Evolutionary conservation across 30 jellyfish, hydroid and myxozoan genomes (phyloP).

Genomic region (Hydra vulgaris): DNA sequence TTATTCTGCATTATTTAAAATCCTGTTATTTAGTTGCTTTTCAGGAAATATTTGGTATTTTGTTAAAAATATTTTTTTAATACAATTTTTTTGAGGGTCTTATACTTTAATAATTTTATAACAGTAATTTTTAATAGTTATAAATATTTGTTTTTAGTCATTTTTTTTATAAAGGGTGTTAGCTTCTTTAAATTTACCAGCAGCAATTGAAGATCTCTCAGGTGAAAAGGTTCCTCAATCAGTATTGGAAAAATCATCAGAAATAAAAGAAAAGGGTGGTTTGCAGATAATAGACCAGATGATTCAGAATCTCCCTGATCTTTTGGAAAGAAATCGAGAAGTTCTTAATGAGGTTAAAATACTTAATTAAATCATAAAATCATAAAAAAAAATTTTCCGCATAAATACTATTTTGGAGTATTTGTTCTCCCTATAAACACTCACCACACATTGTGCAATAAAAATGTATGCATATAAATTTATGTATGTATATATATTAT

Average conservation of each 20-base stretch:
- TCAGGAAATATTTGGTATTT: too few relatives aligned
- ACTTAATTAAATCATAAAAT: too few relatives aligned
- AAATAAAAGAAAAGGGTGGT: conserved; percentile 75
- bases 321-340: conserved; percentile 74
- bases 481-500: too few relatives aligned
- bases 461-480: too few relatives aligned
- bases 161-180: conserved; percentile 46
- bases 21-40: too few relatives aligned
- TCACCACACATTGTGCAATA: too few relatives aligned
- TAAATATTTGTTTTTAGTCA: too few relatives aligned
- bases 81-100: too few relatives aligned
- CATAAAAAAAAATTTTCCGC: background rate
- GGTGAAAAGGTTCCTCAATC: conserved; percentile 93
- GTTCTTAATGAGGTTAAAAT: conserved; percentile 75
- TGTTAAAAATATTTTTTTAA: too few relatives aligned
- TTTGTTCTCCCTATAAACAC: too few relatives aligned
- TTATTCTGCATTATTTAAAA: too few relatives aligned
- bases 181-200: conserved; percentile 94
- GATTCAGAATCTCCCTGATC: conserved; percentile 93
- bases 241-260: conserved; percentile 81
- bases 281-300: conserved; percentile 42
- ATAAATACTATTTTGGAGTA: background rate
- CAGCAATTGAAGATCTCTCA: conserved; percentile 91
- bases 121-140: background rate
- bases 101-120: too few relatives aligned